These are phyloP conservation scores for Anguilla japonica DNA, from an alignment of 2,113 vertebrate genomes.

Conservation along the genomic window DNA sequence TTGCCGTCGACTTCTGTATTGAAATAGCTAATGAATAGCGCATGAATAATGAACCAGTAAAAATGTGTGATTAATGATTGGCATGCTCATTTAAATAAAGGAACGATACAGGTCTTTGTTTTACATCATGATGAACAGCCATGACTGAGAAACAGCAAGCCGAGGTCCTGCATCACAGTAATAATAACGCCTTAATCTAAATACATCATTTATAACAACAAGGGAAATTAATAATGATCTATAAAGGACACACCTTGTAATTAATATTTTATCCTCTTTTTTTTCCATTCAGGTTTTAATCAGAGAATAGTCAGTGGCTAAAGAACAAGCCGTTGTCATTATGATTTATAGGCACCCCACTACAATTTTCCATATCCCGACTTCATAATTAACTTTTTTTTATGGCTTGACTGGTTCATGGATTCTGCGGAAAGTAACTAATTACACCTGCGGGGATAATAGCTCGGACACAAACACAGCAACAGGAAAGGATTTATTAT, in stretches of 20 bases:
- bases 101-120: not conserved
- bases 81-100: not conserved
- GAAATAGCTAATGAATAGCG: not conserved
- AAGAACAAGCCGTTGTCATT: not conserved
- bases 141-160: not conserved
- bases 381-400: slow-evolving; percentile 16
- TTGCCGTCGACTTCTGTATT: not conserved
- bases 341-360: slow-evolving; percentile 15
- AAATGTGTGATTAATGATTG: not conserved
- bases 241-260: slow-evolving; percentile 8
- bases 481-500: slow-evolving; percentile 2
- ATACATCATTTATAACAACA: not conserved
- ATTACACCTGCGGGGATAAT: slow-evolving; percentile 11
- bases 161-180: not conserved
- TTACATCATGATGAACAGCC: not conserved
- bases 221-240: slow-evolving; percentile 2
- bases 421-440: slow-evolving; percentile 10
- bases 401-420: slow-evolving; percentile 16
- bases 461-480: not conserved
- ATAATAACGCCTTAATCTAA: not conserved
- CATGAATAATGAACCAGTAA: not conserved
- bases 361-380: not conserved
- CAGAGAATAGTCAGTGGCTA: not conserved
- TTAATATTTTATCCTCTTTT: slow-evolving; percentile 13
- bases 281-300: not conserved